A percentile compares a stretch with the other conserved stretches of the same genome.
Evolutionary conservation across 1,140 invertebrate species (phyloP).

Genomic region (Trachymyrmex cornetzi): DNA sequence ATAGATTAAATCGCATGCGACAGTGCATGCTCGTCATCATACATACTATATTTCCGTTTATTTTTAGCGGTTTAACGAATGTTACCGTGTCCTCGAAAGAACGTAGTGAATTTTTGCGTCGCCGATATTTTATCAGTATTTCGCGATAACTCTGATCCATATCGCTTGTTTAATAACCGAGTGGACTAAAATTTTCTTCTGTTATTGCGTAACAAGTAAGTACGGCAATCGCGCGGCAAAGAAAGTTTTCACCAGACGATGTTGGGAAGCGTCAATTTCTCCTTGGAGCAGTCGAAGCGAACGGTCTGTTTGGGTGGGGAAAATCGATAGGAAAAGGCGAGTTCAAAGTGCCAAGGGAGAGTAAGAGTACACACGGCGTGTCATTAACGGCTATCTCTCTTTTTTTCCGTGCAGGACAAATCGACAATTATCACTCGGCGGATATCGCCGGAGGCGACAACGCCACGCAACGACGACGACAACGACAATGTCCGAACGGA

Average conservation of each 20-base stretch:
- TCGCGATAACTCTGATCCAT: not conserved
- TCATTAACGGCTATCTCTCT: conserved; percentile 50
- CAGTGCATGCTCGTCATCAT: not conserved
- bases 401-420: conserved; percentile 16
- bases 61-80: not conserved
- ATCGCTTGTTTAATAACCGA: not conserved
- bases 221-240: not conserved
- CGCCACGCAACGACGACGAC: not conserved
- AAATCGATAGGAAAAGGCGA: conserved; percentile 80
- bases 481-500: not conserved
- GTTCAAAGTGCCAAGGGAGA: conserved; percentile 69
- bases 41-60: not conserved
- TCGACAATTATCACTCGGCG: not conserved
- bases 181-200: not conserved
- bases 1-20: not conserved
- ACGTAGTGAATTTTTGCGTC: not conserved
- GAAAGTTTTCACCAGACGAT: not conserved
- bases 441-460: not conserved
- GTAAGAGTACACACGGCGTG: conserved; percentile 12
- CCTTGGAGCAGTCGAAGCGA: conserved; percentile 1
- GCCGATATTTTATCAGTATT: not conserved
- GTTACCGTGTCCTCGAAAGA: not conserved
- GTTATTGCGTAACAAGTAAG: not conserved
- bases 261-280: conserved; percentile 13
- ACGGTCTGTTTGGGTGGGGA: conserved; percentile 75